phyloP scores from a whole-genome alignment of 30 jellyfish, hydroid and myxozoan genomes.

The Hydra vulgaris region DNA sequence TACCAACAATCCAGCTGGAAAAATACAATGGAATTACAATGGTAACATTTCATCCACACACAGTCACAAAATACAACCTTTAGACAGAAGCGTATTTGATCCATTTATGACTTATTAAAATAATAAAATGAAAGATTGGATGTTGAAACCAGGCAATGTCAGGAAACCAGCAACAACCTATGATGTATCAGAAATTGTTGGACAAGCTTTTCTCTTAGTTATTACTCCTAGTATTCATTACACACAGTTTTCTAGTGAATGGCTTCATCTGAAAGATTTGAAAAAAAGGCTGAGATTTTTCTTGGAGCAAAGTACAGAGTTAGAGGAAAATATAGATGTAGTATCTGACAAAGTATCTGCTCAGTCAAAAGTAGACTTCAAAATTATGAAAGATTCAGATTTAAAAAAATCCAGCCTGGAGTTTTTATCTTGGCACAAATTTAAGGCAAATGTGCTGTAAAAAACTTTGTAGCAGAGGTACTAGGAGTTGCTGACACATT shows the following conservation, averaged over 20 bases:
- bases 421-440: no score
- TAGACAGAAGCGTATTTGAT: not conserved
- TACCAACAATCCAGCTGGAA: not conserved
- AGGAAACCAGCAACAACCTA: not conserved
- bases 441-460: no score
- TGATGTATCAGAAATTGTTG: not conserved
- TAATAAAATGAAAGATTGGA: not conserved
- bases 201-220: not conserved
- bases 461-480: no score
- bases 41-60: not conserved
- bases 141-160: not conserved
- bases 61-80: not conserved
- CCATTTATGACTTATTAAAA: not conserved
- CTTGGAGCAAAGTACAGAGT: no score
- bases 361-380: no score
- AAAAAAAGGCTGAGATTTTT: no score
- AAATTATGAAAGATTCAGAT: no score
- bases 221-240: not conserved
- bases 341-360: no score
- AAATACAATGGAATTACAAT: not conserved
- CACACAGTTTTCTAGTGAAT: not conserved
- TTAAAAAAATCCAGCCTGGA: no score
- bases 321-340: no score
- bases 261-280: no score
- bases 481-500: no score